Evolutionary conservation across 1,140 invertebrate species (phyloP), one percentile per base, ranked within the genome.

Genomic region (Drosophila micromelanica): DNA sequence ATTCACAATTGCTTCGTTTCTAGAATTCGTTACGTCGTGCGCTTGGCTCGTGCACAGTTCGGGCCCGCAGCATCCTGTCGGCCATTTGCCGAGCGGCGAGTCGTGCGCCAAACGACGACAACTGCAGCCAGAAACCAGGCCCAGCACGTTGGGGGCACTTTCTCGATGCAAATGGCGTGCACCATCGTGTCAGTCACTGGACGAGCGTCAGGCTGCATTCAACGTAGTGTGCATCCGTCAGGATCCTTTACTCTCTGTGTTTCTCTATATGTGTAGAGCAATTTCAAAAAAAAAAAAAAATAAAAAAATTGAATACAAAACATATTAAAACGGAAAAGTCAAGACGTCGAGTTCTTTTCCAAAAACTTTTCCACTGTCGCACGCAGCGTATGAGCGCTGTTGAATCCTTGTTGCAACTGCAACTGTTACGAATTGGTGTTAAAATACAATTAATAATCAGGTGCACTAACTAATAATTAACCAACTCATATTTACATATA

Each of bases 171-270:
- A 82, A 78, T 73, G 49, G 45, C 70, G 54, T 89, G 84, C 82
- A 87, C 54, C 67, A 13, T 69, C 56, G 78, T 61, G 48, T 73
- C 82, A 86, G 84, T 87, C 73, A 76, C 59, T 77, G 69, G 84
- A 90, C 84, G 85, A 89, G 60, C 64, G 73, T 86, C 84, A 73
- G 68, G 17, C 79, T 82, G 82, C 82, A 86, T 87, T 84, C 84
- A 87, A 89, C 85, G 73, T 80, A 2, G 12, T 55, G 35, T 40
- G 52, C 27, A 51, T 30, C 23, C 40, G 1, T 13, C 20, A 30
- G 38, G 8, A 40, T 12, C 42, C 27, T 27, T 20, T 38, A 17
- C 9, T 17, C 55, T 15, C 13, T 52, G 49, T 32, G 46, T 7
- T 8, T 17, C 15, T 27, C 23, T 35, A 9, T 35, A 9, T 40